Percentiles rank a stretch among this genome's conserved stretches.
Conservation (phyloP, 1,140 invertebrate genomes). For the Polypedilum vanderplanki region DNA sequence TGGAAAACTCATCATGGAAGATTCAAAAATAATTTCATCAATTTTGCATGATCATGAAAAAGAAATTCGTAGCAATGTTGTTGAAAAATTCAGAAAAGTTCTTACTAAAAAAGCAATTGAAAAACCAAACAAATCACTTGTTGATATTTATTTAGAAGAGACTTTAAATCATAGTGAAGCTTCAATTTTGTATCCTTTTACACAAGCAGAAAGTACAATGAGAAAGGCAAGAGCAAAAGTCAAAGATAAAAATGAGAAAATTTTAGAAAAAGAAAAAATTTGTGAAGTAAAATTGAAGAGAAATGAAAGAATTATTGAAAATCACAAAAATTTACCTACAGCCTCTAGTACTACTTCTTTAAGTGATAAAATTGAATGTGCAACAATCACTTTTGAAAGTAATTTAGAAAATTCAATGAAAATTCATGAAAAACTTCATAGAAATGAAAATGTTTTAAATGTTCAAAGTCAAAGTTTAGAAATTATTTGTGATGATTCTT, state of each 20-base stretch:
- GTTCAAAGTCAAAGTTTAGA: no score
- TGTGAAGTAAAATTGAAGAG: background rate
- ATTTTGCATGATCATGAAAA: slow-evolving; percentile 30
- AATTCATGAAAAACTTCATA: no score
- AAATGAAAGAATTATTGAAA: background rate
- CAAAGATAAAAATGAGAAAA: background rate
- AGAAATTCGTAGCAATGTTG: slow-evolving; percentile 8
- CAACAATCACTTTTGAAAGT: no score
- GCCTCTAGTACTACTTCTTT: no score
- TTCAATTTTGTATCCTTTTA: slow-evolving; percentile 30
- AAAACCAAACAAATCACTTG: slow-evolving; percentile 25
- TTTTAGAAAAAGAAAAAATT: background rate
- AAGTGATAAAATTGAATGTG: no score
- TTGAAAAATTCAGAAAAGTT: slow-evolving; percentile 32
- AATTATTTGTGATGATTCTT: no score
- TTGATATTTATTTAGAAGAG: slow-evolving; percentile 31
- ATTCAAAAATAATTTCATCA: slow-evolving; percentile 7
- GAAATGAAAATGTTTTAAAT: no score
- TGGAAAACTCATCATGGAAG: slow-evolving; percentile 29
- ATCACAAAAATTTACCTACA: background rate
- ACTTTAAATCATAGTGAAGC: slow-evolving; percentile 31
- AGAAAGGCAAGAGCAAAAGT: slow-evolving; percentile 31
- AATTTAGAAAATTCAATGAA: background rate
- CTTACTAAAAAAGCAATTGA: slow-evolving; percentile 30
- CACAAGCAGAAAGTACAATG: slow-evolving; percentile 31